Percentiles rank a stretch among this genome's conserved stretches.
Conservation (phyloP, 2,888 invertebrate genomes). For the Idaea dimidiata region DNA sequence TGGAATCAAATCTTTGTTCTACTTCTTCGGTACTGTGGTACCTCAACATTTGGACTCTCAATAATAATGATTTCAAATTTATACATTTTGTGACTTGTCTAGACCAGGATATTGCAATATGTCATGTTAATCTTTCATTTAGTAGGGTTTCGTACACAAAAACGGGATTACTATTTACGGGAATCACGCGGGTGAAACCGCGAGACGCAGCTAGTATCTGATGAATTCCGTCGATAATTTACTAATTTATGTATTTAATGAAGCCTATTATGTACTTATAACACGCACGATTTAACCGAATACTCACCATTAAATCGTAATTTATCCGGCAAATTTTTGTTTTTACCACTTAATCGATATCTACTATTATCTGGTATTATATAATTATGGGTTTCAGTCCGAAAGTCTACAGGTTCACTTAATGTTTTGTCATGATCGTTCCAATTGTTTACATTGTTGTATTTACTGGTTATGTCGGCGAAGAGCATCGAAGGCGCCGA, state of each 20-base stretch:
- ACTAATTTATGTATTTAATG: too few species aligned
- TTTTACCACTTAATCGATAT: constrained; percentile 21
- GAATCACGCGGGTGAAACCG: too few species aligned
- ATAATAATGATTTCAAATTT: too few species aligned
- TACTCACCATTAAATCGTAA: constrained; percentile 38
- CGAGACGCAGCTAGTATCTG: too few species aligned
- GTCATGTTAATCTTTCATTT: too few species aligned
- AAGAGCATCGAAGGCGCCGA: constrained; percentile 59
- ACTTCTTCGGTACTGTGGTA: too few species aligned
- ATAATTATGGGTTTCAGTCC: constrained; percentile 25
- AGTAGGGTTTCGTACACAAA: too few species aligned
- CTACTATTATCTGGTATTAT: constrained; percentile 16
- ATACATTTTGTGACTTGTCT: too few species aligned
- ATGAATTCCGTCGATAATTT: background rate
- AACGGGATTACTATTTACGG: too few species aligned
- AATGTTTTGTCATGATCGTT: constrained; percentile 34
- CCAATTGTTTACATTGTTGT: constrained; percentile 53
- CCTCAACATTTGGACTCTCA: too few species aligned
- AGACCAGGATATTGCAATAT: too few species aligned
- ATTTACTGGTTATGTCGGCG: constrained; percentile 58
- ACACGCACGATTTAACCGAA: background rate
- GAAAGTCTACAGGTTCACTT: constrained; percentile 28
- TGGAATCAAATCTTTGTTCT: too few species aligned
- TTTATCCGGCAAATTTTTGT: constrained; percentile 21
- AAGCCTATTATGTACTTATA: background rate